Base-by-base conservation (phyloP, 2,113 vertebrate genomes). In the Anguilla rostrata region DNA sequence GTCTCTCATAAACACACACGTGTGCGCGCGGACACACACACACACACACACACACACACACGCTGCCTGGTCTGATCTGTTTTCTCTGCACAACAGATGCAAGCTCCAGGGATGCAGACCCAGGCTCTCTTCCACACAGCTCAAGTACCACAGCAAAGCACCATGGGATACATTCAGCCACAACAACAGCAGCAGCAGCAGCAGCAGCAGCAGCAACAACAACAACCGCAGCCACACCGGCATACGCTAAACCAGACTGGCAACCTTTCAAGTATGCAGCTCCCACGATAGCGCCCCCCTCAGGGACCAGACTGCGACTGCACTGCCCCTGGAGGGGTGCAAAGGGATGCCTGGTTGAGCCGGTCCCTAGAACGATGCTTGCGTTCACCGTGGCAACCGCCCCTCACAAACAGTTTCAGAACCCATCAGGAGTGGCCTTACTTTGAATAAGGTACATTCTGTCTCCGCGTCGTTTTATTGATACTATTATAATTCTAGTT, bases 91-190 rank as follows among this genome's bases (percentile, higher is more conserved):
- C 5, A 0, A 56, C 93, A 98, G 97, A 96, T 96, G 94, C 94
- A 92, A 84, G 88, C 93, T 43, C 91, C 94, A 5, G 96, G 96
- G 87, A 83, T 94, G 71, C 94, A 94, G 0, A 85, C 89, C 0
- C 94, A 92, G 75, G 88, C 91, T 40, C 90, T 95, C 89, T 94
- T 96, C 92, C 96, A 97, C 91, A 86, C 93, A 0, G 63, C 94
- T 78, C 93, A 90, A 1, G 0, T 95, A 3, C 87, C 92, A 0
- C 95, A 94, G 86, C 95, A 95, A 90, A 93, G 92, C 87, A 88
- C 94, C 26, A 86, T 96, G 90, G 92, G 93, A 87, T 96, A 95
- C 91, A 95, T 97, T 83, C 93, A 96, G 29, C 95, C 96, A 81
- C 91, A 92, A 0, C 95, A 91, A 0, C 94, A 94, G 43, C 84